Base-by-base conservation (phyloP, 2,113 vertebrate genomes). In the Bubo scandiacus region DNA sequence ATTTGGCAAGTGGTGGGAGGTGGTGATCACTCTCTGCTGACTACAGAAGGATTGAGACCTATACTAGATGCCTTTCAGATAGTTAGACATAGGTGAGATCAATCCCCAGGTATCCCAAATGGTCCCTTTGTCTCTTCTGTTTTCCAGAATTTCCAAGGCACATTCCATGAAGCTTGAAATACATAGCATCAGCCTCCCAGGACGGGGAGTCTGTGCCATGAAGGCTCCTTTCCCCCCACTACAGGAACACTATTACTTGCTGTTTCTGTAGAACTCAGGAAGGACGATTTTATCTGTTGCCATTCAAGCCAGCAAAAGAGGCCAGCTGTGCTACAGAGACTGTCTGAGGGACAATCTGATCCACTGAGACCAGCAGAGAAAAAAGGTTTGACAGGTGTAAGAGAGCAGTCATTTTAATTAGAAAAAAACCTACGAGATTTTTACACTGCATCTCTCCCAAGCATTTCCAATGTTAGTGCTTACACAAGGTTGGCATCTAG, bases 381-480 rank as follows among this genome's bases (percentile, higher is more conserved):
- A 70, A 59, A 42, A 67, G 8, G 15, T 67, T 79, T 86, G 85
- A 54, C 81, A 94, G 55, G 49, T 92, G 45, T 94, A 91, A 90
- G 34, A 93, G 14, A 96, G 51, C 42, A 92, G 42, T 75, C 43
- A 77, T 90, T 93, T 81, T 90, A 94, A 75, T 83, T 95, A 87
- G 32, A 92, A 91, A 95, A 87, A 61, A 30, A 38, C 55, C 52
- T 84, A 61, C 72, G 88, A 81, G 57, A 68, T 55, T 55, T 75
- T 66, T 52, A 61, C 30, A 25, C 5, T 72, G 21, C 30, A 45
- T n/a, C 34, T 83, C 75, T 23, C 62, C 49, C 52, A 61, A 79
- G 74, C 55, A 38, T 93, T 88, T 87, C 49, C 71, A 88, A 5
- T 45, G 30, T 18, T 45, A 79, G n/a, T n/a, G 38, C 45, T 83